These are phyloP conservation scores for Solenopsis fugax DNA, from an alignment of 1,140 invertebrate genomes.

Conservation along the genomic window DNA sequence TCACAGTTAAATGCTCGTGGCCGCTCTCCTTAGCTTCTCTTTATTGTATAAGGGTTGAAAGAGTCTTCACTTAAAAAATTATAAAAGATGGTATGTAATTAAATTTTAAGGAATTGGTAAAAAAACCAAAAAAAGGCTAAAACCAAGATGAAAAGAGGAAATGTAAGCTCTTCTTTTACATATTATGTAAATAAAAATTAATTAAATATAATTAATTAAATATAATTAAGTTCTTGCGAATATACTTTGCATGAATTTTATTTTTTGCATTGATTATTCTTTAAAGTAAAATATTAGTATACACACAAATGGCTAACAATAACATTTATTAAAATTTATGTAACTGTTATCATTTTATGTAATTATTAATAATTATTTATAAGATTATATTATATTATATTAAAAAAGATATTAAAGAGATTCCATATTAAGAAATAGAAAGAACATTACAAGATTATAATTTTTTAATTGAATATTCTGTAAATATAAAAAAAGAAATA, in stretches of 20 bases:
- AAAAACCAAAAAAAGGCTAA: too few relatives aligned
- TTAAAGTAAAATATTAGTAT: not conserved
- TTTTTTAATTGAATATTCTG: conserved; percentile 2
- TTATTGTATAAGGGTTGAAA: too few relatives aligned
- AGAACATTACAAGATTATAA: not conserved
- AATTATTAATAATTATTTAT: not conserved
- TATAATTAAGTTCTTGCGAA: not conserved
- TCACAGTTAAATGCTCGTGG: too few relatives aligned
- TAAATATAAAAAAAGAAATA: not conserved
- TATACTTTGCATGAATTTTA: not conserved
- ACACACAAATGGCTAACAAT: not conserved
- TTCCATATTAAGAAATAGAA: not conserved
- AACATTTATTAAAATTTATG: not conserved
- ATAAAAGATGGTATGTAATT: too few relatives aligned
- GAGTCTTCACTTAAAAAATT: too few relatives aligned
- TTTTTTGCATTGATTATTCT: not conserved
- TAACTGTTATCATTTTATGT: not conserved
- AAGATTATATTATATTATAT: not conserved
- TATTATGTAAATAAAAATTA: not conserved
- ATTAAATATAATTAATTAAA: too few relatives aligned
- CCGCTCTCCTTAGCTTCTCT: too few relatives aligned
- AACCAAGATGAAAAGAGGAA: too few relatives aligned
- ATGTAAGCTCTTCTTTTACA: not conserved
- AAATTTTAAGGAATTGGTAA: too few relatives aligned
- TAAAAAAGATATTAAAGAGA: conserved; percentile 11